Evolutionary conservation across 2,113 vertebrate species (phyloP).

Genomic region (Octodon degus): DNA sequence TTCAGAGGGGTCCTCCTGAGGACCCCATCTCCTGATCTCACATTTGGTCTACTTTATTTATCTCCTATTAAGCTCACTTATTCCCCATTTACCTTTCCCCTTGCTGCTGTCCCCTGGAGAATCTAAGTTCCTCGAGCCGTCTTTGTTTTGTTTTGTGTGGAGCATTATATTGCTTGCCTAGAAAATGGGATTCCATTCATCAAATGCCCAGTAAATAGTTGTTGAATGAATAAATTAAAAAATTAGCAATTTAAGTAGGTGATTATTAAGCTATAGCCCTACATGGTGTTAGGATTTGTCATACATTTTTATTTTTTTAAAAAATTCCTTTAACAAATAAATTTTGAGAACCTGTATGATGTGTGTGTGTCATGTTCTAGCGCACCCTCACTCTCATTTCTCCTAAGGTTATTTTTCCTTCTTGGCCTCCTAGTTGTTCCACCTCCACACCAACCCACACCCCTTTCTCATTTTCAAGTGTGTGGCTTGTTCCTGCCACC

Average conservation of each 20-base stretch:
- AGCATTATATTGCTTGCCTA: not conserved
- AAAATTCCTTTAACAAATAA: not conserved
- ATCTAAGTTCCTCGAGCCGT: not conserved
- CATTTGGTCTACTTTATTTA: not conserved
- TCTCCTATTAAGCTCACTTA: not conserved
- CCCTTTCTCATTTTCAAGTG: not conserved
- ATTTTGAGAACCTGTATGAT: not conserved
- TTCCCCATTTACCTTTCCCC: not conserved
- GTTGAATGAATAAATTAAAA: not conserved
- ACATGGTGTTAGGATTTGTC: not conserved
- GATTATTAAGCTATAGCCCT: not conserved
- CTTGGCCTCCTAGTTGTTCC: not conserved
- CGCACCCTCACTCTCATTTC: not conserved
- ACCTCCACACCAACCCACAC: not conserved
- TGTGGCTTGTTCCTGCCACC: not conserved
- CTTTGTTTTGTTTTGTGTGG: not conserved
- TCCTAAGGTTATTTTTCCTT: not conserved
- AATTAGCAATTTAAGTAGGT: not conserved
- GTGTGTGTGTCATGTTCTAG: not conserved
- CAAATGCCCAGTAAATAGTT: not conserved
- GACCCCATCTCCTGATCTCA: not conserved
- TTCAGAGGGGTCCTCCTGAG: not conserved
- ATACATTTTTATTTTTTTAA: not conserved
- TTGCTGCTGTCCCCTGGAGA: not conserved
- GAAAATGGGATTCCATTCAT: not conserved